phyloP scores from a whole-genome alignment of 2,113 vertebrate genomes.

The Symphodus melops region DNA sequence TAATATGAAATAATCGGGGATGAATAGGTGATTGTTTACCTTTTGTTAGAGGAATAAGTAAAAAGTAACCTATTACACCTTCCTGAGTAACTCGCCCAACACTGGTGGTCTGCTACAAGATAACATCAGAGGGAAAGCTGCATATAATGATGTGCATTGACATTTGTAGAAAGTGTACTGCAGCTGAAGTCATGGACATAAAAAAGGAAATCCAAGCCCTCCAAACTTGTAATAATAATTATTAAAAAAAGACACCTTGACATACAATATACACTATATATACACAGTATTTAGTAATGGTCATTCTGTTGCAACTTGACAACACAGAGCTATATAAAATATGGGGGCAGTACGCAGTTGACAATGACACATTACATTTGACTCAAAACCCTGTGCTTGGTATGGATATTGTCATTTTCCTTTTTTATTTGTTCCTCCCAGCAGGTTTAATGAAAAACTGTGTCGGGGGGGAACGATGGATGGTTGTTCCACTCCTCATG shows the following conservation, averaged over 20 bases:
- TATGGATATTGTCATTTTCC: constrained; percentile 64
- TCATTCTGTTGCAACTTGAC: constrained; percentile 71
- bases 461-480: constrained; percentile 43
- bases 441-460: constrained; percentile 52
- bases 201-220: constrained; percentile 55
- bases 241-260: constrained; percentile 77
- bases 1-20: no score
- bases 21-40: background rate
- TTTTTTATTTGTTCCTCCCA: constrained; percentile 48
- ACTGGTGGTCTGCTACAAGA: constrained; percentile 31
- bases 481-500: constrained; percentile 65
- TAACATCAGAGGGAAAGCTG: constrained; percentile 49
- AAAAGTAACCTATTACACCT: background rate
- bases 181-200: constrained; percentile 54
- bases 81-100: background rate
- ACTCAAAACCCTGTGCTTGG: constrained; percentile 62
- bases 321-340: constrained; percentile 73
- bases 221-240: constrained; percentile 69
- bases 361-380: constrained; percentile 76
- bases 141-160: constrained; percentile 26
- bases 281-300: constrained; percentile 78
- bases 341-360: constrained; percentile 73
- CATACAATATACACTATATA: constrained; percentile 76
- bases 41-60: background rate
- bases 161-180: constrained; percentile 55